Base-by-base conservation (phyloP, 2,888 invertebrate genomes). In the Melanostoma scalare region DNA sequence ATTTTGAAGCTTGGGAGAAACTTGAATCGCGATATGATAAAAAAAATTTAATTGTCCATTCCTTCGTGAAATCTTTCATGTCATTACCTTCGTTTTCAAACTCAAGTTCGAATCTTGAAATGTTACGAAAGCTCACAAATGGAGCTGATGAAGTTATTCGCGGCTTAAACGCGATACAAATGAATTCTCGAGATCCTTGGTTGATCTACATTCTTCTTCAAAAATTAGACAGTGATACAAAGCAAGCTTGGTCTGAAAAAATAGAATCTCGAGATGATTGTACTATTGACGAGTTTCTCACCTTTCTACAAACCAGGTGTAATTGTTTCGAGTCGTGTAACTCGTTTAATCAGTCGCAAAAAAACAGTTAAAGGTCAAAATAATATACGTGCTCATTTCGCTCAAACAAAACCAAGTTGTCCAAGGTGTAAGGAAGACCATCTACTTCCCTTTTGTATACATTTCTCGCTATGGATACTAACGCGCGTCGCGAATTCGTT, bases 141-240 rank as follows among this genome's bases (percentile, higher is more conserved):
- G 63, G 31, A 4, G 40, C 65, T 30, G 52, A 40, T 38, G 50
- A 65, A 50, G 63, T 65, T 9, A 31, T 50, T 20, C 63, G 38
- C 4, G 50, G 38, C 3, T 42, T 67, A 3, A 52, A 52, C 4
- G 65, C 52, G 0, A 4, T 52, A 3, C 3, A 52, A 4, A n/a
- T 2, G 3, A 53, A 3, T 3, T 4, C 8, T 52, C 42, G 52
- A n/a, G 52, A 69, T 46, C 48, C 69, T 3, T 56, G 56, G 56
- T 30, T 69, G 0, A 71, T 71, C 3, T 38, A 58, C 33, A 3
- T 67, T 10, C 20, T 55, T 0, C 40, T 58, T 3, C 31, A 33
- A n/a, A 58, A 58, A 5, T 6, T 71, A 1, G 58, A 58, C 20
- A 3, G 4, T n/a, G 58, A 69, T 4, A 48, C 56, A 1, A 48